Base-by-base conservation (phyloP, 2,113 vertebrate genomes). In the Camelus bactrianus region DNA sequence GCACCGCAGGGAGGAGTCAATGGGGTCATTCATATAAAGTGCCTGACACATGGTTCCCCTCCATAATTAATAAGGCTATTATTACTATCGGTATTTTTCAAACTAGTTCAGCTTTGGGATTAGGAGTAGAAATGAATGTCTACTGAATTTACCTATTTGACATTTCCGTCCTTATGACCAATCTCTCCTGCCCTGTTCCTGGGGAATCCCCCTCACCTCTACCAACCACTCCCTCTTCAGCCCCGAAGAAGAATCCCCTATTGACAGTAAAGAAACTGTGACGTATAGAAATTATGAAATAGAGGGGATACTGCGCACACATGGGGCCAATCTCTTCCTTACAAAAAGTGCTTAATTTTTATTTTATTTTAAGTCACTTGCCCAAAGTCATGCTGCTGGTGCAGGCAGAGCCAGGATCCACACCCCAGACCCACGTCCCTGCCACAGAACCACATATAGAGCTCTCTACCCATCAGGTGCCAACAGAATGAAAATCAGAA, bases 231-330 rank as follows among this genome's bases (percentile, higher is more conserved):
- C 14, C 8, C 42, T 42, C 5, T 42, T 42, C 5, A 26, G 26
- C 7, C 35, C 35, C 35, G 54, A 50, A 86, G 52, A 62, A 17
- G 70, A 56, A 48, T 13, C 56, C 13, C n/a, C 6, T 20, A 48
- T 2, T 75, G 60, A 90, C 16, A 83, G 11, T 1, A 75, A 69
- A 82, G 38, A 88, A 91, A 73, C 8, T 10, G 6, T 4, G n/a
- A 75, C 3, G 14, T 0, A 35, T 0, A 48, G 76, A 48, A 64
- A 76, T 46, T 5, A 38, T 2, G 22, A 80, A 22, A 32, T 8
- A 1, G 12, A 28, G 17, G 9, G 26, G 15, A 1, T 5, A 17
- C 1, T 14, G 30, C 17, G 24, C 35, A 30, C 6, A 11, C 28
- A 46, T 1, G 6, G 50, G 67, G 32, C 69, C 8, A 1, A 50